Evolutionary conservation across 1,140 invertebrate species (phyloP).

Genomic region (Pentalonia nigronervosa): DNA sequence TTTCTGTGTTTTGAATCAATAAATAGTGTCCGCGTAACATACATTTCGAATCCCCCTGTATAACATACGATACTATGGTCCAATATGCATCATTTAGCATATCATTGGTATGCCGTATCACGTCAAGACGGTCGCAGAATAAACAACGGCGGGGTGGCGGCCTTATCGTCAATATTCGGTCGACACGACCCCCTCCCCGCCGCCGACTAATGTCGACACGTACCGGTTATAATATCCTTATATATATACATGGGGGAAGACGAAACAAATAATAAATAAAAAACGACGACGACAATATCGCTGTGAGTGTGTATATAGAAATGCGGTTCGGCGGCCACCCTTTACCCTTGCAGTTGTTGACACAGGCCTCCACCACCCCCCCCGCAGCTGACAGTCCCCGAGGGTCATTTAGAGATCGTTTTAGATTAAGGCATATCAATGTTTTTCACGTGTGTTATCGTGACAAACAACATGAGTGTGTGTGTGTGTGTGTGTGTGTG

Average conservation of each 20-base stretch:
- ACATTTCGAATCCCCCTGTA: no score
- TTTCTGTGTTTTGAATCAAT: no score
- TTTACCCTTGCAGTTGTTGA: conserved; percentile 19
- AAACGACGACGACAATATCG: neutral
- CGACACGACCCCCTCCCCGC: neutral
- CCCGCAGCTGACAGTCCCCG: neutral
- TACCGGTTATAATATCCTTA: neutral
- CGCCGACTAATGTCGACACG: conserved; percentile 35
- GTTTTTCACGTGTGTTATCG: conserved; percentile 34
- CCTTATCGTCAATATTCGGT: conserved; percentile 48
- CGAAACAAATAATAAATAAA: neutral
- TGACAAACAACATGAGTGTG: neutral
- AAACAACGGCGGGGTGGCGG: neutral
- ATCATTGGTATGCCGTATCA: conserved; percentile 53
- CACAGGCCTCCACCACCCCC: neutral
- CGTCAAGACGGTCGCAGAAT: conserved; percentile 24
- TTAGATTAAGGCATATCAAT: conserved; percentile 39
- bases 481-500: neutral
- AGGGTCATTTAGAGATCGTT: conserved; percentile 37
- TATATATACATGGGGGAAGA: neutral
- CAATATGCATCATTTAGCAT: conserved; percentile 42
- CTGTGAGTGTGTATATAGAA: neutral
- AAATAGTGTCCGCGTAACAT: no score
- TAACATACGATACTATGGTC: neutral
- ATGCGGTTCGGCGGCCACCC: neutral